Percentiles rank a stretch among this genome's conserved stretches.
Evolutionary conservation across 2,113 vertebrate genomes (phyloP).

Genomic region (Cottus gobio): DNA sequence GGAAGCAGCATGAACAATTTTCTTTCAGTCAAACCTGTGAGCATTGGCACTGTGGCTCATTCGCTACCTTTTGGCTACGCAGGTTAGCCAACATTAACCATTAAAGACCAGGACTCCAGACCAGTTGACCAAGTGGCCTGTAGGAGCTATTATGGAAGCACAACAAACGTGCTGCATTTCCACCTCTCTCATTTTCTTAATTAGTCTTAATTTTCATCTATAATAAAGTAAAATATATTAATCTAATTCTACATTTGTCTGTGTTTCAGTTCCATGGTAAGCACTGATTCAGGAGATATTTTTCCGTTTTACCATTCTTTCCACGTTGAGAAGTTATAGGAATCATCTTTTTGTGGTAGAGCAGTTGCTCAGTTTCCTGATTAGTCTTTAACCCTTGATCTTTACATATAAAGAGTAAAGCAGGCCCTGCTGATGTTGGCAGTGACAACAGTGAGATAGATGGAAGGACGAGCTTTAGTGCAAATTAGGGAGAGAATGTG

Average conservation of each 20-base stretch:
- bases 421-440: neutral
- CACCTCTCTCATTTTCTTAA: neutral
- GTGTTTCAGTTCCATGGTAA: neutral
- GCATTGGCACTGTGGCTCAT: neutral
- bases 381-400: slow-evolving; percentile 5
- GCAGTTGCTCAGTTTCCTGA: neutral
- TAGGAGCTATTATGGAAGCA: neutral
- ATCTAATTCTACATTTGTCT: neutral
- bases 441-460: neutral
- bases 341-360: neutral
- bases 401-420: neutral
- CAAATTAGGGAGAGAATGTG: neutral
- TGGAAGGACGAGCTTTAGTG: neutral
- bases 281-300: neutral
- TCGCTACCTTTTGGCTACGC: neutral
- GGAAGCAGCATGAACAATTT: neutral
- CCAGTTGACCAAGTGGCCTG: neutral
- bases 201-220: too few relatives aligned
- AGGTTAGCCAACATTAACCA: neutral
- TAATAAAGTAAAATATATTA: neutral
- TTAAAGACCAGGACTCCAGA: neutral
- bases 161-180: neutral
- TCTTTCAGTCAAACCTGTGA: neutral
- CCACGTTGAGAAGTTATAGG: neutral
- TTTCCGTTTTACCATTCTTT: neutral